Conservation (phyloP, 2,888 invertebrate genomes). For the Melanargia galathea region DNA sequence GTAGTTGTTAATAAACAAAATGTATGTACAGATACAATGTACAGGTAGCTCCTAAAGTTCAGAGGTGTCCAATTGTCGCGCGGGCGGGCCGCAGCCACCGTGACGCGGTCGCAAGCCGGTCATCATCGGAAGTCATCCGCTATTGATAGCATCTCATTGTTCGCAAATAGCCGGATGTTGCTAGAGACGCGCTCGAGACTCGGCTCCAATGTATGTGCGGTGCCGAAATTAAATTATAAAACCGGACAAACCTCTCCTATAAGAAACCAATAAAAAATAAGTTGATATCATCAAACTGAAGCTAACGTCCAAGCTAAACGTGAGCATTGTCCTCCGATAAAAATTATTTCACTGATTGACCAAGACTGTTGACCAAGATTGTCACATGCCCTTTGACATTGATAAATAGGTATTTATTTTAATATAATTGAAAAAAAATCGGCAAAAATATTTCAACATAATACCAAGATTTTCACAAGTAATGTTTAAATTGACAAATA, state of each 20-base stretch:
- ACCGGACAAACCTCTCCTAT: not conserved
- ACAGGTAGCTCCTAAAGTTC: conserved; percentile 9
- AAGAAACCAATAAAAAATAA: not conserved
- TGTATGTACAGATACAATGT: not conserved
- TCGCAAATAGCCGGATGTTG: conserved; percentile 75
- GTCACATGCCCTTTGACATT: no score
- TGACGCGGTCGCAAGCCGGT: conserved; percentile 74
- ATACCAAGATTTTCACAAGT: no score
- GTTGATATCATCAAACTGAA: not conserved
- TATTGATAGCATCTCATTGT: conserved; percentile 82
- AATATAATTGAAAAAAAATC: no score
- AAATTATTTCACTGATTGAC: no score
- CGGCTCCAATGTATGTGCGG: conserved; percentile 50
- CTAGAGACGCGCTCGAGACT: conserved; percentile 64
- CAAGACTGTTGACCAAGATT: no score
- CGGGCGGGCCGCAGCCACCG: conserved; percentile 50
- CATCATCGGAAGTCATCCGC: conserved; percentile 76
- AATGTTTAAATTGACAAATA: no score
- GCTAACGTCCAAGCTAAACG: not conserved
- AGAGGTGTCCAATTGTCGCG: conserved; percentile 30
- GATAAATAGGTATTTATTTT: no score
- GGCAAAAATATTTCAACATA: no score
- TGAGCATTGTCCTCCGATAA: not conserved
- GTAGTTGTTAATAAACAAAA: not conserved
- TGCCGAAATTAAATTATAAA: conserved; percentile 5